phyloP scores from a whole-genome alignment of 2,113 vertebrate species.

The Tympanuchus pallidicinctus region DNA sequence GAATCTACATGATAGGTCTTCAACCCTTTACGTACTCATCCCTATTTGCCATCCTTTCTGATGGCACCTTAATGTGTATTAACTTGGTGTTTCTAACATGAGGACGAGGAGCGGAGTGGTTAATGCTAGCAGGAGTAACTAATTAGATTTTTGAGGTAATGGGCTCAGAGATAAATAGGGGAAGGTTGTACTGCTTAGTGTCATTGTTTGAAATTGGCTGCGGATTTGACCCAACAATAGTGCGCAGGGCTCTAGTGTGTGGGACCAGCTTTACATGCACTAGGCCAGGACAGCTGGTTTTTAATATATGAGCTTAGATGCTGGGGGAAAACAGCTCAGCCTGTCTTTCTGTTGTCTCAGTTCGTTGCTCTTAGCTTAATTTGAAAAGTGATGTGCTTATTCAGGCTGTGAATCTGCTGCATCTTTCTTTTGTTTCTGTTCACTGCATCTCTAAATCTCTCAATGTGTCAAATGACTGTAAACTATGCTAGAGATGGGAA shows the following conservation, averaged over 20 bases:
- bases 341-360: neutral
- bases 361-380: neutral
- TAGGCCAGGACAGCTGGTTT: neutral
- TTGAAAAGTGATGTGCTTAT: neutral
- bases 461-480: neutral
- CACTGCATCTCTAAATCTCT: neutral
- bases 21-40: neutral
- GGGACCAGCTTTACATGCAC: accelerated
- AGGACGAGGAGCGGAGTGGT: neutral
- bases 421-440: neutral
- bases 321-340: neutral
- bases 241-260: accelerated
- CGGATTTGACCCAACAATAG: neutral
- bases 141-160: neutral
- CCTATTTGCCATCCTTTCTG: accelerated
- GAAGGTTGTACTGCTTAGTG: neutral
- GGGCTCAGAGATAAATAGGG: neutral
- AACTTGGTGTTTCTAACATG: neutral
- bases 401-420: neutral
- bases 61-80: neutral
- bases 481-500: neutral
- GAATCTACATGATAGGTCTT: neutral
- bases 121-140: neutral
- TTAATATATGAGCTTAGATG: neutral
- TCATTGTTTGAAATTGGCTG: neutral